Evolutionary conservation across 2,888 invertebrate genomes (phyloP).

Genomic region (Drosophila birchii): DNA sequence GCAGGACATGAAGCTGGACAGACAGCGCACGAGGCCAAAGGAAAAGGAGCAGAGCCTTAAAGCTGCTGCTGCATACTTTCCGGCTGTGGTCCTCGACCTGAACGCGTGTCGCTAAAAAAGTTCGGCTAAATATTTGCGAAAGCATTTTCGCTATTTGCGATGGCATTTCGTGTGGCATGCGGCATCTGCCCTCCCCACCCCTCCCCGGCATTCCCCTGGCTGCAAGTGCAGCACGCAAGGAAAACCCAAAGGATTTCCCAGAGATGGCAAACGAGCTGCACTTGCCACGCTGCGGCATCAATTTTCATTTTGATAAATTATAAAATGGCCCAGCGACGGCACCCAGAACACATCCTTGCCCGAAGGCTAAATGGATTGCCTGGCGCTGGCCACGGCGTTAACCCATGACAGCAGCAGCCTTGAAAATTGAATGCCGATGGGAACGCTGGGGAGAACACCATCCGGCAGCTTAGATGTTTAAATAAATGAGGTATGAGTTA

Average conservation of each 20-base stretch:
- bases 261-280: slow-evolving; percentile 25
- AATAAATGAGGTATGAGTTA: slow-evolving; percentile 17
- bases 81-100: slow-evolving; percentile 34
- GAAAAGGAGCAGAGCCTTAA: slow-evolving; percentile 39
- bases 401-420: slow-evolving; percentile 46
- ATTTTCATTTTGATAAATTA: slow-evolving; percentile 81
- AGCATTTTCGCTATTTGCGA: slow-evolving; percentile 77
- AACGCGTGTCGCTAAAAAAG: slow-evolving; percentile 67
- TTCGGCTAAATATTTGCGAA: slow-evolving; percentile 78
- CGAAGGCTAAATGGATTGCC: slow-evolving; percentile 48
- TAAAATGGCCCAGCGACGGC: slow-evolving; percentile 62
- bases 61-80: slow-evolving; percentile 51
- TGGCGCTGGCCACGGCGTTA: slow-evolving; percentile 37
- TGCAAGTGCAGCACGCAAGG: slow-evolving; percentile 53
- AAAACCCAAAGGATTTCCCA: slow-evolving; percentile 7
- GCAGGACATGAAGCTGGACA: slow-evolving; percentile 1
- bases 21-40: slow-evolving; percentile 11
- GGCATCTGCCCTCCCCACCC: slow-evolving; percentile 5
- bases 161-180: slow-evolving; percentile 74
- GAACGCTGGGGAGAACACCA: slow-evolving; percentile 3
- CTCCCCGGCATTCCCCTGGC: slow-evolving; percentile 33
- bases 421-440: slow-evolving; percentile 38
- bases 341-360: slow-evolving; percentile 40
- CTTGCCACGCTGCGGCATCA: slow-evolving; percentile 59
- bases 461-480: slow-evolving; percentile 28